Percentiles rank a stretch among this genome's conserved stretches.
phyloP scores from a whole-genome alignment of 2,797 vertebrate genomes.

The Pristis pectinata region DNA sequence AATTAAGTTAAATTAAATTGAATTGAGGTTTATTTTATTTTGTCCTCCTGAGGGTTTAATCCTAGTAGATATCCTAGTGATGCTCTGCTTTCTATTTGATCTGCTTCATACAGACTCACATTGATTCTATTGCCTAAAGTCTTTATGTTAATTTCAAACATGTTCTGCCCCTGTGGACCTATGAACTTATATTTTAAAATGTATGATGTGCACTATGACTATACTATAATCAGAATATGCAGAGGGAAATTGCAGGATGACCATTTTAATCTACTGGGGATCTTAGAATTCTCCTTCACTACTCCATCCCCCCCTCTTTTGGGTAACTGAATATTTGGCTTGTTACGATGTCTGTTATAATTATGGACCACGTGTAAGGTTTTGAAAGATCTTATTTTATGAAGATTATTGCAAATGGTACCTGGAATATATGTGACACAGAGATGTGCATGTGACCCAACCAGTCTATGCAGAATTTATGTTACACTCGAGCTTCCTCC shows the following conservation, averaged over 20 bases:
- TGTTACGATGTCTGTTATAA: not conserved
- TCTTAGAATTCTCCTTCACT: not conserved
- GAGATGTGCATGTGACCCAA: no score
- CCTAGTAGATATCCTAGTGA: slow-evolving; percentile 3
- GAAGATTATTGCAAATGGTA: not conserved
- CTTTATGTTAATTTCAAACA: slow-evolving; percentile 34
- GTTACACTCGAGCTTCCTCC: no score
- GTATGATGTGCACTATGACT: not conserved
- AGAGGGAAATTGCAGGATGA: not conserved
- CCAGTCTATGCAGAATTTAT: no score
- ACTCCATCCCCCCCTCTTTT: not conserved
- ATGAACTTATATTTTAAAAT: slow-evolving; percentile 30
- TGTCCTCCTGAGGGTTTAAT: slow-evolving; percentile 21
- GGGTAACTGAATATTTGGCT: not conserved
- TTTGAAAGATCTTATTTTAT: not conserved
- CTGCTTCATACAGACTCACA: slow-evolving; percentile 7
- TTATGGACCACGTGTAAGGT: not conserved
- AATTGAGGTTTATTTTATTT: slow-evolving; percentile 36
- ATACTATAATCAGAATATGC: not conserved
- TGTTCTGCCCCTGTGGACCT: slow-evolving; percentile 22
- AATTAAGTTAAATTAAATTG: slow-evolving; percentile 35
- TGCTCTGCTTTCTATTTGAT: slow-evolving; percentile 26
- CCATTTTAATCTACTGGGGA: not conserved
- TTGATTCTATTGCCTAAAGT: slow-evolving; percentile 34
- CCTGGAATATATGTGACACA: no score